Evolutionary conservation across 2,888 invertebrate species (phyloP).

Genomic region (Brenthis hecate): DNA sequence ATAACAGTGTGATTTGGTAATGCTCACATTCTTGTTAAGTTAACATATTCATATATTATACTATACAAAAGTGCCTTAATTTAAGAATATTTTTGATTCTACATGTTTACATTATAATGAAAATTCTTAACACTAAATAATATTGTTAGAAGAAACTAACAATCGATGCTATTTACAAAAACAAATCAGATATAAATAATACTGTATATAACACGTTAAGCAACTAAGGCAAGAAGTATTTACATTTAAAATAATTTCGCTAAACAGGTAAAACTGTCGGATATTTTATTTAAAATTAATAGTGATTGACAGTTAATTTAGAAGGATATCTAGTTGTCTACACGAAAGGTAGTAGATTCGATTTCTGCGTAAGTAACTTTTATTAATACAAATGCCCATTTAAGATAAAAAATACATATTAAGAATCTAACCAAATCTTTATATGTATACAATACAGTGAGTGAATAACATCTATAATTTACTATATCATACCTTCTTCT

Average conservation of each 20-base stretch:
- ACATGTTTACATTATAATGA: slow-evolving; percentile 21
- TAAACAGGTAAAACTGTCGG: slow-evolving; percentile 19
- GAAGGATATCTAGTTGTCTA: background rate
- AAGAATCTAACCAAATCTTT: no score
- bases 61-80: slow-evolving; percentile 40
- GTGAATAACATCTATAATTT: no score
- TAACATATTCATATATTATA: slow-evolving; percentile 29
- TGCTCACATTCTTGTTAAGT: slow-evolving; percentile 48
- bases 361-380: background rate
- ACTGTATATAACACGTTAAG: slow-evolving; percentile 57
- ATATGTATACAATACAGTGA: no score
- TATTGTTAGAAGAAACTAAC: slow-evolving; percentile 11
- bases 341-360: background rate
- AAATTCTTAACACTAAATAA: slow-evolving; percentile 14
- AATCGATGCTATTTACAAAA: slow-evolving; percentile 5
- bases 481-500: no score
- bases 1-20: slow-evolving; percentile 67
- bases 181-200: slow-evolving; percentile 54
- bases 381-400: background rate
- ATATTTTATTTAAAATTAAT: background rate
- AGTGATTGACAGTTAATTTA: no score
- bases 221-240: slow-evolving; percentile 58
- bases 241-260: slow-evolving; percentile 26
- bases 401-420: no score
- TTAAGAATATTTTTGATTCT: slow-evolving; percentile 31